Evolutionary conservation across 2,888 invertebrate genomes (phyloP), one percentile per base, ranked within the genome.

Genomic region (Ormyrus pomaceus): DNA sequence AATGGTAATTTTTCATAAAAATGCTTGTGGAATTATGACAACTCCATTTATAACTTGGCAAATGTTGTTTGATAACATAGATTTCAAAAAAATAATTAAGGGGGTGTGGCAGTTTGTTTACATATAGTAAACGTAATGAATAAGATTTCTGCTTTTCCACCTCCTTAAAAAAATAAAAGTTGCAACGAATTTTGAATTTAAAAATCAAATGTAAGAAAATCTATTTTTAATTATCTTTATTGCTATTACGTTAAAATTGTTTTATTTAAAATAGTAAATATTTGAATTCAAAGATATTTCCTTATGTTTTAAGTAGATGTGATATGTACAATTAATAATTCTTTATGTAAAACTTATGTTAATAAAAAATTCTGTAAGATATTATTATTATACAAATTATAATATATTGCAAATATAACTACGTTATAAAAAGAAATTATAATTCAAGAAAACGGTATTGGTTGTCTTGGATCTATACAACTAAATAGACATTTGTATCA

Each of bases 241-340:
- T 58, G 13, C 56, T 59, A 10, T 70, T 61, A 34, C 34, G 34
- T 34, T 34, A 4, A 34, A 34, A 34, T 34, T 34, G 34, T 34
- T 34, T 34, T 34, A 56, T 55, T 61, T 69, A 48, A 70, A 50
- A 64, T 45, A 51, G 46, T 65, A 53, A 51, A 11, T 71, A 5
- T 72, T 62, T 53, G 45, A 61, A 59, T 62, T 48, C n/a, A 45
- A 53, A 45, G n/a, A 53, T 61, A 53, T 61, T 77, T 64, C 3
- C 11, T 61, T 70, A 64, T 51, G 45, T 73, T 69, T 72, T 58
- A 51, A 64, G 56, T 73, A 62, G 51, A 74, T 74, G 68, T 73
- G 69, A 73, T 73, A 73, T 73, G 11, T 73, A 34, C 4, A 61
- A 46, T 68, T 72, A 55, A 69, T 69, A 69, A 34, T 74, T 73